Evolutionary conservation across 2,797 vertebrate species (phyloP), one percentile per base, ranked within the genome.

Genomic region (Gymnothorax reevesii): DNA sequence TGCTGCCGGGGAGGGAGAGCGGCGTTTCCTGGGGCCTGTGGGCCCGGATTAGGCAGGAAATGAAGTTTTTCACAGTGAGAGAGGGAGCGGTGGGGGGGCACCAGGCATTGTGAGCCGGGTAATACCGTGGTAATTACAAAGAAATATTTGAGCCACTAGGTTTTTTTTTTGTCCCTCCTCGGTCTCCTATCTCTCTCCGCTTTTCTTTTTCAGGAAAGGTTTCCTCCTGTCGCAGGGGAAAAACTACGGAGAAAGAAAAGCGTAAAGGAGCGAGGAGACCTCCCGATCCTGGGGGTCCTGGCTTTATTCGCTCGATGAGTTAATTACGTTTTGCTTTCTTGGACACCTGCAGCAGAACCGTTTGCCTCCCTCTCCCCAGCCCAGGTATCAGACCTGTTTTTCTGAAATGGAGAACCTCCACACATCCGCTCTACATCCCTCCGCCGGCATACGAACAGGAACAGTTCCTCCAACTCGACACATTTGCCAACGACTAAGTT

Each of bases 11-110:
- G 95, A 94, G 94, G 94, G 93, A 94, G 94, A 57, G 93, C 89
- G 89, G 88, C 88, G 91, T 89, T 87, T 92, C 92, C 93, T 89
- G 93, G 91, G 93, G 95, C 91, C 90, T 92, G 95, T 96, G 93
- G 96, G 91, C 92, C 89, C 88, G 95, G 95, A 96, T 97, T 96
- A 96, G 95, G 91, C 93, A 96, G 95, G 95, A 96, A 98, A 96
- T 94, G 92, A 95, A 91, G 90, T 90, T 87, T 83, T 85, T 86
- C 73, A 83, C 86, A 86, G 94, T 91, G 94, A 93, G 94, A 87
- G 91, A 90, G 93, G 92, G 93, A 90, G 92, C 92, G 93, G 91
- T 90, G 93, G 92, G 93, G 90, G 92, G 92, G 93, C 91, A 91
- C 93, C 93, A 90, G 90, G 92, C 92, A 94, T 95, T 96, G 94